A percentile compares a stretch with the other conserved stretches of the same genome.
These are phyloP conservation scores for Palaemon carinicauda DNA, from an alignment of 1,140 invertebrate species.

Conservation along the genomic window DNA sequence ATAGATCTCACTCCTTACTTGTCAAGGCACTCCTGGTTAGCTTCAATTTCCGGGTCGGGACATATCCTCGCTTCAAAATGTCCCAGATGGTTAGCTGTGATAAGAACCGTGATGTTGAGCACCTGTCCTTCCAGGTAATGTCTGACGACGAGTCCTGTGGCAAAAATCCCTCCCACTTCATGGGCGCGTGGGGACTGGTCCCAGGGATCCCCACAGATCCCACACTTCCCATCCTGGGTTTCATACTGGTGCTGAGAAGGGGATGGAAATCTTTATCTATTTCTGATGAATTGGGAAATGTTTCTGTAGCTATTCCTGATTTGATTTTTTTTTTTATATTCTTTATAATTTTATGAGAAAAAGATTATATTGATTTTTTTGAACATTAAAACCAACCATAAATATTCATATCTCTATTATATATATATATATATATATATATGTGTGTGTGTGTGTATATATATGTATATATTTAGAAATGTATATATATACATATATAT, in stretches of 20 bases:
- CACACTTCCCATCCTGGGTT: slow-evolving; percentile 66
- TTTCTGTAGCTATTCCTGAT: too few relatives aligned
- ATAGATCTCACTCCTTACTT: slow-evolving; percentile 61
- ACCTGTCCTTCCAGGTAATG: slow-evolving; percentile 52
- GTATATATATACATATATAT: too few relatives aligned
- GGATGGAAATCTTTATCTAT: too few relatives aligned
- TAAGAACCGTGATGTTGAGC: slow-evolving; percentile 62
- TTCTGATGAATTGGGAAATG: too few relatives aligned
- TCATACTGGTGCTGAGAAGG: slow-evolving; percentile 59
- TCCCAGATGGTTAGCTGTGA: slow-evolving; percentile 68
- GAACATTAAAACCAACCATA: too few relatives aligned
- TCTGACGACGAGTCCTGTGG: slow-evolving; percentile 39
- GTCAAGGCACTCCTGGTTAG: slow-evolving; percentile 65
- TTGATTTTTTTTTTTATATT: too few relatives aligned
- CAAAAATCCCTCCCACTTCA: slow-evolving; percentile 37
- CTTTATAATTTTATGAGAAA: too few relatives aligned
- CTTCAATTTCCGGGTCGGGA: slow-evolving; percentile 61
- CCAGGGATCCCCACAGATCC: slow-evolving; percentile 66
- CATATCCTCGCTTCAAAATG: slow-evolving; percentile 66
- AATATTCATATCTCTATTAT: too few relatives aligned
- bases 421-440: too few relatives aligned
- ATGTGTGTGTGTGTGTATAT: too few relatives aligned
- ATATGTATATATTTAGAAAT: too few relatives aligned
- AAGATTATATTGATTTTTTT: too few relatives aligned
- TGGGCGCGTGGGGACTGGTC: neutral